Conservation (phyloP, 2,113 vertebrate species). For the Neofelis nebulosa region DNA sequence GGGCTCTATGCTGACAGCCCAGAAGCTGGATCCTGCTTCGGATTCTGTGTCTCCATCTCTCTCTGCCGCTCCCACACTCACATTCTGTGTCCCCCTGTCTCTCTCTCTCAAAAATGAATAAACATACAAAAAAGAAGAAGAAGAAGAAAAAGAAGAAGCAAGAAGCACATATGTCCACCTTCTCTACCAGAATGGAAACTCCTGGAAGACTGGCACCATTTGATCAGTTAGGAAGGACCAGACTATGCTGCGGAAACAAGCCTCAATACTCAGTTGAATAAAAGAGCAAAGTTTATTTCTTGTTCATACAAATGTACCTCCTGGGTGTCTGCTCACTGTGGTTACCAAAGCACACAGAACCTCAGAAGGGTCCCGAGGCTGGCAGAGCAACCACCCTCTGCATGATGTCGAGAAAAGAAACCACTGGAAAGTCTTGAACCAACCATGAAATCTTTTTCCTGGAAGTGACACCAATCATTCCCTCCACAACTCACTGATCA, state of each 20-base stretch:
- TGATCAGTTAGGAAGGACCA: background rate
- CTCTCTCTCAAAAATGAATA: too few relatives aligned
- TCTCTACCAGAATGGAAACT: background rate
- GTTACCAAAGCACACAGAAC: background rate
- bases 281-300: background rate
- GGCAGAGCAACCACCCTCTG: background rate
- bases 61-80: too few relatives aligned
- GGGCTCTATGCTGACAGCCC: too few relatives aligned
- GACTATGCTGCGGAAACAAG: background rate
- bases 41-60: too few relatives aligned
- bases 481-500: background rate
- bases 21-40: too few relatives aligned
- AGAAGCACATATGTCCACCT: background rate
- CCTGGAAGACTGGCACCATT: background rate
- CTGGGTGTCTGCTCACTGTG: too few relatives aligned
- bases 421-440: background rate
- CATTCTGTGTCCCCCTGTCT: too few relatives aligned
- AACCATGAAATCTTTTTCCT: background rate
- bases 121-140: too few relatives aligned
- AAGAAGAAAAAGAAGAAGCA: too few relatives aligned
- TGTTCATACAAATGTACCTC: background rate
- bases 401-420: background rate
- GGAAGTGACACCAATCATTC: background rate
- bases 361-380: background rate
- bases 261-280: background rate